Conservation (phyloP, 2,797 vertebrate genomes). For the Galagoides demidoff region DNA sequence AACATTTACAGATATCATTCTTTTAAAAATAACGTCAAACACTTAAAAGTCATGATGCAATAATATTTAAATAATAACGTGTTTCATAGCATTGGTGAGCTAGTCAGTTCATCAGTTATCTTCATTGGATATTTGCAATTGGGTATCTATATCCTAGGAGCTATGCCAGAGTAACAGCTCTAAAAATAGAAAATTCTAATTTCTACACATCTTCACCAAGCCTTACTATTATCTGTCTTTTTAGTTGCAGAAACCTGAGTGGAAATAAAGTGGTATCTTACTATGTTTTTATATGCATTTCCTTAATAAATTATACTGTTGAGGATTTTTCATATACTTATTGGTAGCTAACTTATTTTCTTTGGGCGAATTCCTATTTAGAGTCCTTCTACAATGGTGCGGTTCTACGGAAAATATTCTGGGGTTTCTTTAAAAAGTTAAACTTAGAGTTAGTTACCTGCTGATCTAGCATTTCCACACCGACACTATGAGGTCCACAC, state of each 20-base stretch:
- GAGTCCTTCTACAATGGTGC: not conserved
- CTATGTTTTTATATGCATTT: not conserved
- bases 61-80: not conserved
- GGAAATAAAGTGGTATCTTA: not conserved
- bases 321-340: not conserved
- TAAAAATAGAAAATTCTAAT: not conserved
- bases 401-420: not conserved
- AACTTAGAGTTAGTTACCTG: not conserved
- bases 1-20: not conserved
- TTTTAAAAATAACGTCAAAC: constrained; percentile 10
- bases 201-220: not conserved
- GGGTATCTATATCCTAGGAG: not conserved
- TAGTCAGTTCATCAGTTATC: not conserved
- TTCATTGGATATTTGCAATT: not conserved
- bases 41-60: not conserved
- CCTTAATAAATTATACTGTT: not conserved
- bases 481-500: not conserved
- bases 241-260: not conserved
- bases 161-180: not conserved
- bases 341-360: not conserved
- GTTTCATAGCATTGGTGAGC: not conserved
- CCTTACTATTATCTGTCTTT: not conserved
- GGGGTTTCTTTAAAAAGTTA: not conserved
- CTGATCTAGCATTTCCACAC: not conserved
- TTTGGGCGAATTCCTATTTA: not conserved